Evolutionary conservation across 2,888 invertebrate genomes (phyloP).

Genomic region (Tribolium freemani): DNA sequence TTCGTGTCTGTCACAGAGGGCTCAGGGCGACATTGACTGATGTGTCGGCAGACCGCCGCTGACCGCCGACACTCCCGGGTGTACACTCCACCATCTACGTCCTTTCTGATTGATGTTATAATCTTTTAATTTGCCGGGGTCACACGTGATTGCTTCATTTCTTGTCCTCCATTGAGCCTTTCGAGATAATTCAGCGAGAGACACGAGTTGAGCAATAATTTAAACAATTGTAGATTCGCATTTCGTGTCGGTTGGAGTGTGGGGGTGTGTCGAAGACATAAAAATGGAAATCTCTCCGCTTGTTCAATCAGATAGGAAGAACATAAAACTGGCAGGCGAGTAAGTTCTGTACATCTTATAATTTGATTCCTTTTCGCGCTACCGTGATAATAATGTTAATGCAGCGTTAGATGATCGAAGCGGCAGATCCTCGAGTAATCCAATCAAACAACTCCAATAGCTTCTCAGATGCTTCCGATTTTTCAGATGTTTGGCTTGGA

Average conservation of each 20-base stretch:
- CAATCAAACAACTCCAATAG: slow-evolving; percentile 61
- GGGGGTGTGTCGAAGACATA: not conserved
- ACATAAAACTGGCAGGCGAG: slow-evolving; percentile 45
- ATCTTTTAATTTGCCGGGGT: slow-evolving; percentile 51
- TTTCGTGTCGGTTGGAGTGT: not conserved
- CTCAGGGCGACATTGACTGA: slow-evolving; percentile 60
- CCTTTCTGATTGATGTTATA: slow-evolving; percentile 51
- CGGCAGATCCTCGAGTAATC: slow-evolving; percentile 59
- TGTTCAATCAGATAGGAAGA: slow-evolving; percentile 48
- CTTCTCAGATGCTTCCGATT: slow-evolving; percentile 59
- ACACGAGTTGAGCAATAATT: not conserved
- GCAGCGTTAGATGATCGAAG: slow-evolving; percentile 60
- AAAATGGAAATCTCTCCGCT: slow-evolving; percentile 46
- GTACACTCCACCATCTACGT: slow-evolving; percentile 34
- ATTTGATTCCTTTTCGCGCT: slow-evolving; percentile 59
- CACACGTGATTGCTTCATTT: slow-evolving; percentile 50
- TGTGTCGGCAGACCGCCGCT: slow-evolving; percentile 54
- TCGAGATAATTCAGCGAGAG: no score
- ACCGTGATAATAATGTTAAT: slow-evolving; percentile 63
- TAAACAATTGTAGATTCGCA: not conserved
- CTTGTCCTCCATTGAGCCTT: not conserved
- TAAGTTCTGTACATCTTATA: slow-evolving; percentile 53
- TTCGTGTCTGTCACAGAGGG: slow-evolving; percentile 61
- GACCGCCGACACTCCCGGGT: slow-evolving; percentile 46
- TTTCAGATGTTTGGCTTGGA: slow-evolving; percentile 57